Evolutionary conservation across 2,797 vertebrate species (phyloP), one percentile per base, ranked within the genome.

Genomic region (Gouania willdenowi): DNA sequence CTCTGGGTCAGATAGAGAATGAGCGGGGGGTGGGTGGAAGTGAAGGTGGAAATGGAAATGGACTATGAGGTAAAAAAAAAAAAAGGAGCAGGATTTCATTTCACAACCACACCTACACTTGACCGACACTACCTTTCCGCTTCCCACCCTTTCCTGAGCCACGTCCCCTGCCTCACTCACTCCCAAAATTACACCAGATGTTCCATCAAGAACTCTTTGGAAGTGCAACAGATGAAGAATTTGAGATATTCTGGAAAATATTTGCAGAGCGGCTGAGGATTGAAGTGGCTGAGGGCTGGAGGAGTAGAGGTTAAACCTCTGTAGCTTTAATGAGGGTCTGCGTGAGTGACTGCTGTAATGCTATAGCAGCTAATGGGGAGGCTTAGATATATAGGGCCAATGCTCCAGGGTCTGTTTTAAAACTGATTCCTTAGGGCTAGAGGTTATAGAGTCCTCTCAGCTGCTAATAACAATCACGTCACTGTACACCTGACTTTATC

Each of bases 61-160:
- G 54, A 63, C 41, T 36, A 16, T 6, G 43, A 52, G 41, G 32
- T 18, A 28, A 44, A 48, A 28, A 34, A 57, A 41, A 49, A 42
- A 44, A 57, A 44, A 61, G 69, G 67, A 70, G 53, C 71, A 77
- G 75, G 80, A 83, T 84, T 78, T 79, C n/a, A 70, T 81, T 84
- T 84, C 75, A 71, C 70, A 54, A 71, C 77, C 77, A 78, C 80
- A 82, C 83, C 82, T 70, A 79, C 59, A 36, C 79, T 73, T 33
- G 49, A 76, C 61, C 61, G 33, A 82, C 73, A 72, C 61, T 72
- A 87, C 81, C 83, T 87, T 87, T 88, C 85, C 82, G 83, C 60
- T 87, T 85, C 81, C 86, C 88, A 86, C 86, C 86, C 85, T 89
- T 88, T 88, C 86, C 84, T 90, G 83, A 66, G 55, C 72, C 12